phyloP scores from a whole-genome alignment of 2,888 invertebrate genomes.

The Sycophila texana region DNA sequence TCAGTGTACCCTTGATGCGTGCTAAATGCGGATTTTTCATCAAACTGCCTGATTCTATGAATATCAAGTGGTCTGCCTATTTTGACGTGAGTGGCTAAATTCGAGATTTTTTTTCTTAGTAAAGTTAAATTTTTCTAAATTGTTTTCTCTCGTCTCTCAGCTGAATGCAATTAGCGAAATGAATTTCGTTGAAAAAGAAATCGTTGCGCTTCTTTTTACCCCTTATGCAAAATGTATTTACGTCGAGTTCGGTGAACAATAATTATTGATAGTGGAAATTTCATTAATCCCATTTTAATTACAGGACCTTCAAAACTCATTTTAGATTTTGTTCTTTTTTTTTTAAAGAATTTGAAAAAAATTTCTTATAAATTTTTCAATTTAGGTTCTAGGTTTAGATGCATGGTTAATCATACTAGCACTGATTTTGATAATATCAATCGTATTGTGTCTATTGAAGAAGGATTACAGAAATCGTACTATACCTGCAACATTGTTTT shows the following conservation, averaged over 20 bases:
- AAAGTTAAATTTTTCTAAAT: background rate
- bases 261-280: too few species aligned
- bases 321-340: background rate
- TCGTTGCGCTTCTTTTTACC: too few species aligned
- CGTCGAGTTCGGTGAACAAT: too few species aligned
- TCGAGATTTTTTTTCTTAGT: background rate
- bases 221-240: too few species aligned
- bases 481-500: background rate
- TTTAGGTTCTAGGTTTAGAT: background rate
- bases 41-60: background rate
- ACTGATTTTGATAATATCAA: background rate
- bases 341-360: too few species aligned
- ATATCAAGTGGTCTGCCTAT: slow-evolving; percentile 21
- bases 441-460: background rate
- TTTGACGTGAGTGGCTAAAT: background rate
- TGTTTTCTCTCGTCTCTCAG: too few species aligned
- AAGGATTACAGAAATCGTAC: background rate
- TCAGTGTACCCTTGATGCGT: background rate
- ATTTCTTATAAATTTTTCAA: background rate
- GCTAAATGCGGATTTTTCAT: background rate
- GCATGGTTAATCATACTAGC: slow-evolving; percentile 1
- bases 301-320: too few species aligned
- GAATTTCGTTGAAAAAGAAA: background rate
- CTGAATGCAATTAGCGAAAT: background rate
- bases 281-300: too few species aligned